Evolutionary conservation across 2,113 vertebrate genomes (phyloP).

Genomic region (Corythoichthys intestinalis): DNA sequence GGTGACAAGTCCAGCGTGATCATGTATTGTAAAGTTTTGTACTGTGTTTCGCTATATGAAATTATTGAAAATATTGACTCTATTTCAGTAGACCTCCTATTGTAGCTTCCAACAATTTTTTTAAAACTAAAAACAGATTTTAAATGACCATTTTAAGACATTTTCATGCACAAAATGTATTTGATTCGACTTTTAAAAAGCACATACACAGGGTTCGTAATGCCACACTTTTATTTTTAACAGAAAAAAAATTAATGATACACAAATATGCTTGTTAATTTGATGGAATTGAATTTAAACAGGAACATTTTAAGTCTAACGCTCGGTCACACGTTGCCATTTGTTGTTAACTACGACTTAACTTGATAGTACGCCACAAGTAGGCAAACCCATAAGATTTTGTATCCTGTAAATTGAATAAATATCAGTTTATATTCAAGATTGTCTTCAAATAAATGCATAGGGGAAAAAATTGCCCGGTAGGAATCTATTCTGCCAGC

Average conservation of each 20-base stretch:
- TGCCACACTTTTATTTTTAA: conserved; percentile 67
- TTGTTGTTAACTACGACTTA: conserved; percentile 41
- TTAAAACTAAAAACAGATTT: no score
- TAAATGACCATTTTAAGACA: no score
- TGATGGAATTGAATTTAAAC: conserved; percentile 1
- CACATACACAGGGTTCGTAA: conserved; percentile 5
- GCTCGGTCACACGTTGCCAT: not conserved
- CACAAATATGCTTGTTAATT: not conserved
- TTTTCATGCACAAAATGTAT: not conserved
- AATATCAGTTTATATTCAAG: conserved; percentile 19
- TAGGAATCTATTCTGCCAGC: conserved; percentile 24
- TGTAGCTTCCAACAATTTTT: no score
- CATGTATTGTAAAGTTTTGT: no score
- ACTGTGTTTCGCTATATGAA: no score
- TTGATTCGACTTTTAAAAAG: not conserved
- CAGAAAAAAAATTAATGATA: conserved; percentile 8
- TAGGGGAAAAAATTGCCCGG: conserved; percentile 31
- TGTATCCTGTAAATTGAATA: not conserved
- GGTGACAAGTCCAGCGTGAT: no score
- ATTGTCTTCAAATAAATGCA: conserved; percentile 52
- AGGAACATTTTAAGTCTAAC: not conserved
- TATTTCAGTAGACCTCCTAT: no score
- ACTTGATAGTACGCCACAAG: conserved; percentile 54
- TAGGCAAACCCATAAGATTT: not conserved
- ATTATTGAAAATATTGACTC: no score